Conservation (phyloP, 2,888 invertebrate genomes). For the Hesperia comma region DNA sequence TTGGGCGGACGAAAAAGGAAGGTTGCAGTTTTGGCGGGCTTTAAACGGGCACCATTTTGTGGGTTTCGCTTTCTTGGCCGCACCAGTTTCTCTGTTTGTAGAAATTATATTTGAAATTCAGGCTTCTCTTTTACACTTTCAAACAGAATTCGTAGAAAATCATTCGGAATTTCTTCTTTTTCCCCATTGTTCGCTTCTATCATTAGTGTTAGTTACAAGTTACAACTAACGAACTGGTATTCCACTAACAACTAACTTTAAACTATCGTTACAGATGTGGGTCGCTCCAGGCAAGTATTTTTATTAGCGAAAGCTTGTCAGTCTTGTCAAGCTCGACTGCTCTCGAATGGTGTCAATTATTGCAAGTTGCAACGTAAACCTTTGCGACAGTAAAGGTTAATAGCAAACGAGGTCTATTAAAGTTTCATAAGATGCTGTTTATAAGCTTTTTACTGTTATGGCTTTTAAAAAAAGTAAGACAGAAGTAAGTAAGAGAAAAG, state of each 20-base stretch:
- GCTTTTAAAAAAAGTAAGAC: not conserved
- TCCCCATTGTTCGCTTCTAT: not conserved
- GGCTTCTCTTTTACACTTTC: too few relatives aligned
- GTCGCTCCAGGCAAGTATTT: constrained; percentile 21
- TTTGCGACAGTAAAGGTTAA: constrained; percentile 9
- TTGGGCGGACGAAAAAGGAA: constrained; percentile 23
- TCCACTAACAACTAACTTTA: not conserved
- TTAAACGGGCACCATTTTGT: constrained; percentile 20
- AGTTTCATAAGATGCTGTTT: not conserved
- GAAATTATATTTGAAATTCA: not conserved
- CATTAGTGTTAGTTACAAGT: not conserved
- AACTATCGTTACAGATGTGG: constrained; percentile 14
- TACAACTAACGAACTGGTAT: not conserved
- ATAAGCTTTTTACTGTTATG: not conserved
- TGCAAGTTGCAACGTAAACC: constrained; percentile 19
- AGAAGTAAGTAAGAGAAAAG: not conserved
- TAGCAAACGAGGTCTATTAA: constrained; percentile 8
- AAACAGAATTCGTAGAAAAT: not conserved
- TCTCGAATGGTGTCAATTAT: constrained; percentile 24
- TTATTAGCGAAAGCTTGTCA: constrained; percentile 30
- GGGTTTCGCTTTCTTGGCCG: constrained; percentile 21
- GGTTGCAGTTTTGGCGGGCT: constrained; percentile 29
- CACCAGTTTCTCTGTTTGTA: not conserved
- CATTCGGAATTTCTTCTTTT: not conserved
- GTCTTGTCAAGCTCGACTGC: constrained; percentile 24